Evolutionary conservation across 2,113 vertebrate genomes (phyloP), one percentile per base, ranked within the genome.

Genomic region (Cromileptes altivelis): DNA sequence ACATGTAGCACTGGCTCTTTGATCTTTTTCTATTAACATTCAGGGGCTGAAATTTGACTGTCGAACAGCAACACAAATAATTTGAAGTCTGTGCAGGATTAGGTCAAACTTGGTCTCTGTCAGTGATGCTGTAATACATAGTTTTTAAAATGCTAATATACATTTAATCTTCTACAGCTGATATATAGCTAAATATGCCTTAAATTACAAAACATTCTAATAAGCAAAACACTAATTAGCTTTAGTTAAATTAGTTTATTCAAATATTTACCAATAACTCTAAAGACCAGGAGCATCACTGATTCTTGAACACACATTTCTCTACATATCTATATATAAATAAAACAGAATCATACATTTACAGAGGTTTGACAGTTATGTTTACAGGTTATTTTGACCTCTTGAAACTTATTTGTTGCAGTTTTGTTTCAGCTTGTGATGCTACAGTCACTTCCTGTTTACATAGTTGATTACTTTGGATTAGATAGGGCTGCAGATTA

Each of bases 1-100:
- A 74, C 37, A 1, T 27, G 19, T 42, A 15, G 25, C 6, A 21
- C 42, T 15, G n/a, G 21, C 23, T 58, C 37, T n/a, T 53, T 52
- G 2, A 56, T 30, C 17, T 55, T 70, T 75, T 52, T 7, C 6
- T 18, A 73, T 85, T 47, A 47, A 49, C 4, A 49, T 61, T 80
- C 45, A 52, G 42, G 4, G 58, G 1, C 9, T 14, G 7, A 58
- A 53, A 45, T 33, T 25, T n/a, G n/a, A 37, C 27, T 49, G 33
- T n/a, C 23, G 14, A 85, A 69, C 23, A 62, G 33, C 23, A n/a
- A 65, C 19, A 52, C 12, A 58, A 17, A 8, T 21, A 1, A 6
- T 61, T 18, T 25, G 42, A 15, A 75, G 21, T 64, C 15, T 73
- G 10, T 63, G 13, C 19, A 23, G 50, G 33, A 52, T 80, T 9